phyloP scores from a whole-genome alignment of 2,888 invertebrate species.

The Lamellibrachia satsuma region DNA sequence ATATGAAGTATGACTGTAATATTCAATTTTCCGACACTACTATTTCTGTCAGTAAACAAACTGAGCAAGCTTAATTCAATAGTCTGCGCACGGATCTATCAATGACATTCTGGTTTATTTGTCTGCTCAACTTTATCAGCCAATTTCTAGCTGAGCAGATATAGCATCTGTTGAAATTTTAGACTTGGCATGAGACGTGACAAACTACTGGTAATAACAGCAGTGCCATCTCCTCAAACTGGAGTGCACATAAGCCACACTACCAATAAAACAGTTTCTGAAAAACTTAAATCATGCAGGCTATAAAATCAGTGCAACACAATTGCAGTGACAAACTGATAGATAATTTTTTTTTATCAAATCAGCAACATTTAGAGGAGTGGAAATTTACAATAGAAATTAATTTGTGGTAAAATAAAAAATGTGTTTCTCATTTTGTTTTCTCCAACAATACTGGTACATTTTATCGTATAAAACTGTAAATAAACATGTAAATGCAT shows the following conservation, averaged over 20 bases:
- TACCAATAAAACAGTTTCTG: not conserved
- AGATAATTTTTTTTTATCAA: not conserved
- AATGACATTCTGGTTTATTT: constrained; percentile 8
- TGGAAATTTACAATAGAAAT: not conserved
- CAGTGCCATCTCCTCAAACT: not conserved
- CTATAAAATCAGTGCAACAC: not conserved
- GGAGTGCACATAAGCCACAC: not conserved
- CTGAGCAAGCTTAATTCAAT: not conserved
- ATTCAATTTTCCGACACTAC: not conserved
- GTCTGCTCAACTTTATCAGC: not conserved
- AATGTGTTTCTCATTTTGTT: not conserved
- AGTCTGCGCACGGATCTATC: not conserved
- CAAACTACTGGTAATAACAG: not conserved
- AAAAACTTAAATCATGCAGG: not conserved
- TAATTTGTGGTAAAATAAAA: not conserved
- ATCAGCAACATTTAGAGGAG: not conserved
- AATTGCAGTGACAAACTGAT: not conserved
- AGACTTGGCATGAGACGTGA: not conserved
- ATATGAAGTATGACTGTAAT: not conserved
- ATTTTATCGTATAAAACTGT: not conserved
- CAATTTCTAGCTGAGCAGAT: constrained; percentile 11
- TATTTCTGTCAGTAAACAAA: not conserved
- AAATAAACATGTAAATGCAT: not conserved
- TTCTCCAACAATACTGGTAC: not conserved
- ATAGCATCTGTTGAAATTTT: not conserved